Evolutionary conservation across 2,888 invertebrate species (phyloP).

Genomic region (Caenorhabditis virilis): DNA sequence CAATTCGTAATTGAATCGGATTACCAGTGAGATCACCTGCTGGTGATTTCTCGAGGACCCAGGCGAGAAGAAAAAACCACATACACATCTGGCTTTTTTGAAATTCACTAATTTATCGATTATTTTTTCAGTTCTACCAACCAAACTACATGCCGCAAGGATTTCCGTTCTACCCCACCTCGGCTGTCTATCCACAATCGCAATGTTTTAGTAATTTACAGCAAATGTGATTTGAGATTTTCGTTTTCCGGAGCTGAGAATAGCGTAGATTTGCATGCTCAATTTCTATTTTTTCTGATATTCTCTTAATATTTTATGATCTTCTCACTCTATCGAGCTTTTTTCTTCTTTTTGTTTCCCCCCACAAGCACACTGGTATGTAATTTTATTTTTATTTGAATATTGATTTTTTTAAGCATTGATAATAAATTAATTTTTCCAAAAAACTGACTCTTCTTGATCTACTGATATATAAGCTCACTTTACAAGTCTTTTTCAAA

Average conservation of each 20-base stretch:
- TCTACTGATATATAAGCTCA: too few relatives aligned
- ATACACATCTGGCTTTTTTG: too few relatives aligned
- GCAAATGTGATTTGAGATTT: background rate
- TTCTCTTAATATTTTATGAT: background rate
- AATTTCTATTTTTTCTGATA: too few relatives aligned
- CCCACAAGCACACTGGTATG: background rate
- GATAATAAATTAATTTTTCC: too few relatives aligned
- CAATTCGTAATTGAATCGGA: slow-evolving; percentile 18
- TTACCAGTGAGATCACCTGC: slow-evolving; percentile 27
- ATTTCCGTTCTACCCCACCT: slow-evolving; percentile 11
- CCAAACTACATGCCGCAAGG: slow-evolving; percentile 18
- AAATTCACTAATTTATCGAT: background rate
- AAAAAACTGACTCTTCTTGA: too few relatives aligned
- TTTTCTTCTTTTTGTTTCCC: background rate
- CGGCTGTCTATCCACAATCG: slow-evolving; percentile 10
- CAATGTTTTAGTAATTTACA: slow-evolving; percentile 6
- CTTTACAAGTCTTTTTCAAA: too few relatives aligned
- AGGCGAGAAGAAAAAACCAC: too few relatives aligned
- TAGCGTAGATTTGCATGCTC: too few relatives aligned
- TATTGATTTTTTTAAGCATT: too few relatives aligned
- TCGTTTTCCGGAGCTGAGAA: too few relatives aligned
- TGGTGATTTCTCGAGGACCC: too few relatives aligned
- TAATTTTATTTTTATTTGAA: slow-evolving; percentile 1
- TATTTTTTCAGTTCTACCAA: slow-evolving; percentile 29
- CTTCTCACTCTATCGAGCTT: background rate